Base-by-base conservation (phyloP, 2,797 vertebrate genomes). In the Mormyrus proboscirostris region DNA sequence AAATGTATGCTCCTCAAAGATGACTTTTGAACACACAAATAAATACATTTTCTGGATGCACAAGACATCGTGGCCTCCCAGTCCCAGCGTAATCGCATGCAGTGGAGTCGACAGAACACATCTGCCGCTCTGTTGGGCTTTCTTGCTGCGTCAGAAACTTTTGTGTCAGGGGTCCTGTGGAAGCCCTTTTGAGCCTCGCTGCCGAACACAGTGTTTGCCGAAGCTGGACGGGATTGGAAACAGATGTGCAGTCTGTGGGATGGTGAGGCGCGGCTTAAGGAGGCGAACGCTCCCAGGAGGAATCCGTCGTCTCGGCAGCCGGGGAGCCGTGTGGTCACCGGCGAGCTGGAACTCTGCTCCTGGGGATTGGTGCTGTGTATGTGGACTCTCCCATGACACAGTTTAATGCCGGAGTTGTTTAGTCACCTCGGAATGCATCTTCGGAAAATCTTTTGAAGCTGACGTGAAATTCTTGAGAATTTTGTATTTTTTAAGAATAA, bases 171-270 rank as follows among this genome's bases (percentile, higher is more conserved):
- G 38, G 73, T 79, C 73, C 41, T 19, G 38, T 44, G 73, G 73
- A 79, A 79, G 16, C 33, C 73, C 65, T 6, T 73, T 73, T 16
- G 65, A 73, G 65, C 73, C 73, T 79, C 44, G 19, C 38, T 79
- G 50, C 47, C 33, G 47, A 86, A 29, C 83, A 7, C 49, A 4
- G 47, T 25, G 47, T 83, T 89, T 47, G 25, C 88, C 25, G 33
- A 44, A 57, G 76, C 33, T 59, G 53, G 53, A 22, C 2, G 4
- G 33, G 49, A 83, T 57, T 89, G 51, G 33, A 83, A 89, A 83
- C 88, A 89, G 88, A 89, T 83, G 76, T 83, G 73, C 9, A 55
- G 73, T 47, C 41, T 41, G 76, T 59, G 76, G 53, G 76, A 62
- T 33, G 50, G 76, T 4, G 16, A 57, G 29, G 73, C 2, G 5